phyloP scores from a whole-genome alignment of 2,797 vertebrate species.

The Anolis apletophallus region DNA sequence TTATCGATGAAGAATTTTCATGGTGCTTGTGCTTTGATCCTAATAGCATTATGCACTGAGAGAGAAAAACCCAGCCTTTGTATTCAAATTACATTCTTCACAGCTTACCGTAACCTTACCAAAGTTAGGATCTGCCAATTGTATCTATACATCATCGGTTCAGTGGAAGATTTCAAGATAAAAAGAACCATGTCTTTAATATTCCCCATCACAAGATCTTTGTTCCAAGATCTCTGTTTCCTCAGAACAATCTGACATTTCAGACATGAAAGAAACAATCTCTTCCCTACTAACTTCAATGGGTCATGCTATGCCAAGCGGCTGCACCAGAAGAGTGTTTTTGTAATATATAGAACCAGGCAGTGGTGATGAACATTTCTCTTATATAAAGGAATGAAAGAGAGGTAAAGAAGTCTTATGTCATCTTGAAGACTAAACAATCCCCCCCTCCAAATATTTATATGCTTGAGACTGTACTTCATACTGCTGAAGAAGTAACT shows the following conservation, averaged over 20 bases:
- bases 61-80: not conserved
- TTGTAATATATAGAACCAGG: not conserved
- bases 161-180: conserved; percentile 9
- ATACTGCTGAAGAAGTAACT: too few species aligned
- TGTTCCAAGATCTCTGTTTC: not conserved
- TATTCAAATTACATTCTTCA: conserved; percentile 25
- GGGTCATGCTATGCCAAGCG: not conserved
- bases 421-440: too few species aligned
- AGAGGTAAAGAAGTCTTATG: too few species aligned
- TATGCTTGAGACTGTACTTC: too few species aligned
- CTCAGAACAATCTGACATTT: conserved; percentile 13
- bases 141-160: conserved; percentile 14
- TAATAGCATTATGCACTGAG: conserved; percentile 7
- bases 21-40: conserved; percentile 32
- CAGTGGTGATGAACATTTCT: not conserved
- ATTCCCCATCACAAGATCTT: not conserved
- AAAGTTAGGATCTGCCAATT: conserved; percentile 21
- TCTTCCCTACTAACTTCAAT: not conserved
- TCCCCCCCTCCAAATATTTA: too few species aligned
- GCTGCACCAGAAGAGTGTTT: not conserved
- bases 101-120: conserved; percentile 21
- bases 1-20: conserved; percentile 31
- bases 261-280: not conserved
- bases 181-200: conserved; percentile 8
- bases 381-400: too few species aligned